Base-by-base conservation (phyloP, 1,140 invertebrate species). In the Zaprionus kolodkinae region DNA sequence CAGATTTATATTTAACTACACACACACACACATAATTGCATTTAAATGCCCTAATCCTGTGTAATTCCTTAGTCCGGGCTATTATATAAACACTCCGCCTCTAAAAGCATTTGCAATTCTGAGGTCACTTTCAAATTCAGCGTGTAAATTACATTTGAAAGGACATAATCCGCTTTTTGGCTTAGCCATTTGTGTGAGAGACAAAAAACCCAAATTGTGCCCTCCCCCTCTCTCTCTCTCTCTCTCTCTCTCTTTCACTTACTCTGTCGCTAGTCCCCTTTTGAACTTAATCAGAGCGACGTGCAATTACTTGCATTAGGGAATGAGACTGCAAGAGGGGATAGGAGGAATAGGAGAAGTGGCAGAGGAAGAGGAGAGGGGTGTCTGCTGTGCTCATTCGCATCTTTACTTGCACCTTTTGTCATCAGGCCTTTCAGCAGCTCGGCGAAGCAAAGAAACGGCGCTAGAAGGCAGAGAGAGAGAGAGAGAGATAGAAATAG, bases 271-370 rank as follows among this genome's bases (percentile, higher is more conserved):
- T 15, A 6, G 9, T n/a, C 15, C n/a, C 52, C 21, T 56, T 21
- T 50, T 56, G 61, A 77, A 79, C 83, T 88, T 83, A 88, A 86
- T 82, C 83, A 86, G 84, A 88, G 76, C 79, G 76, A 79, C 76
- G 84, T 87, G 79, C 84, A 88, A 86, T 86, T 86, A 86, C 82
- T 81, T 79, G 82, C 82, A 86, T 86, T 86, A 86, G 79, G 54
- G 66, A 74, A 70, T 70, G 72, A 70, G 54, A 63, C 63, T 66
- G 64, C 25, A 3, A 45, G 52, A 65, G 35, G 25, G 50, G 13
- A 21, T 21, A 21, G 21, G 21, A 21, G 21, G 21, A 21, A 21
- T 21, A 21, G 21, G 11, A 25, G 3, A 50, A 55, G 21, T 11
- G 50, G 30, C 1, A 10, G 15, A 4, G 15, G 9, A 6, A 3